Evolutionary conservation across 2,113 vertebrate species (phyloP), one percentile per base, ranked within the genome.

Genomic region (Urocolius indicus): DNA sequence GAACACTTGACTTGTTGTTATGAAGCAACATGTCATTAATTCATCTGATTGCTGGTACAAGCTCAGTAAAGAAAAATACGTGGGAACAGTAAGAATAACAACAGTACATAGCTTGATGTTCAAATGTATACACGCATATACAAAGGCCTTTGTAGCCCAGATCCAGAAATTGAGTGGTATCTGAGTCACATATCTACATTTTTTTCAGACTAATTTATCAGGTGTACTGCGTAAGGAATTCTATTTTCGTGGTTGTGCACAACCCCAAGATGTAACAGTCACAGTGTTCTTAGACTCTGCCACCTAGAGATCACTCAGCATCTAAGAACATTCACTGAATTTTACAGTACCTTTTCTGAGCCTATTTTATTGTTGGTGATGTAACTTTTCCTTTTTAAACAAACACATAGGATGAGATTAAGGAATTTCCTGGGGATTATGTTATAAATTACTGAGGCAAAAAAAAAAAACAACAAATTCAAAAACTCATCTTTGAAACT

Each of bases 11-110:
- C 69, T 96, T 69, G 81, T 61, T 87, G 63, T 95, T 90, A 84
- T 82, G 63, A 97, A 95, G 90, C 32, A 84, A 94, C 81, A 75
- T 87, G 83, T 79, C 93, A 94, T 96, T 95, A 97, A 92, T 87
- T 92, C 84, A 92, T 83, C 58, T 92, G 85, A 96, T 66, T 79
- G 84, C 26, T 91, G 89, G 93, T 84, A 48, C 86, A 85, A 67
- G 55, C 71, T 96, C 59, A 78, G 85, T 46, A 12, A 92, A 88
- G 30, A 38, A 93, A 96, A 91, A 61, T 89, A 13, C 4, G 11
- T 15, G 10, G 68, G 57, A 82, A 45, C 41, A 88, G 57, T 63
- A 79, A 34, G 89, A 93, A n/a, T 54, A 73, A 27, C 55, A 82
- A 43, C 27, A 87, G 23, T 29, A 15, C 16, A 2, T 3, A 27